These are phyloP conservation scores for Lepidurus couesii DNA, from an alignment of 1,140 invertebrate species.

Conservation along the genomic window DNA sequence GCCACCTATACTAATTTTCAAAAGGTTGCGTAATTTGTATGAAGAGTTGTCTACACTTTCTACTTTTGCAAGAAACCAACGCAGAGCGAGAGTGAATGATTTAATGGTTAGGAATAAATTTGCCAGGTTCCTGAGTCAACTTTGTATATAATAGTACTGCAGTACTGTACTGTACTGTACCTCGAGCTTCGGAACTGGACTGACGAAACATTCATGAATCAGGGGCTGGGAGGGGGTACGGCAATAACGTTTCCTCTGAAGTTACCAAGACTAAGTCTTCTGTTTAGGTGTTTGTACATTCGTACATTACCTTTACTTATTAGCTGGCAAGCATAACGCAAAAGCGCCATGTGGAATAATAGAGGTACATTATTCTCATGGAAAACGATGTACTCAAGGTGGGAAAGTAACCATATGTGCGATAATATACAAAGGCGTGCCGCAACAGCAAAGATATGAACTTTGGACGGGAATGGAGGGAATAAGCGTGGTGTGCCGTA, in stretches of 20 bases:
- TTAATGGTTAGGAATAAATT: neutral
- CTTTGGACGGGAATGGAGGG: neutral
- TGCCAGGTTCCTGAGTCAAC: neutral
- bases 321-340: constrained; percentile 13
- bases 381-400: constrained; percentile 1
- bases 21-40: no score
- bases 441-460: neutral
- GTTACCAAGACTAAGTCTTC: neutral
- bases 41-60: neutral
- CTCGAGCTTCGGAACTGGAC: neutral
- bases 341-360: constrained; percentile 8
- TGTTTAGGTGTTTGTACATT: constrained; percentile 19
- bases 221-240: neutral
- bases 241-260: neutral
- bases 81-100: neutral
- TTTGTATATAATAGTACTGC: neutral
- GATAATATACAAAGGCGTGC: neutral
- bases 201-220: neutral
- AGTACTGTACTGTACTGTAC: neutral
- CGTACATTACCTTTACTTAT: constrained; percentile 20
- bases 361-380: neutral
- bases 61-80: neutral
- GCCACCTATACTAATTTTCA: no score
- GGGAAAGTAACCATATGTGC: constrained; percentile 15
- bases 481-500: neutral